phyloP scores from a whole-genome alignment of 1,140 invertebrate genomes.

The Monochamus saltuarius region DNA sequence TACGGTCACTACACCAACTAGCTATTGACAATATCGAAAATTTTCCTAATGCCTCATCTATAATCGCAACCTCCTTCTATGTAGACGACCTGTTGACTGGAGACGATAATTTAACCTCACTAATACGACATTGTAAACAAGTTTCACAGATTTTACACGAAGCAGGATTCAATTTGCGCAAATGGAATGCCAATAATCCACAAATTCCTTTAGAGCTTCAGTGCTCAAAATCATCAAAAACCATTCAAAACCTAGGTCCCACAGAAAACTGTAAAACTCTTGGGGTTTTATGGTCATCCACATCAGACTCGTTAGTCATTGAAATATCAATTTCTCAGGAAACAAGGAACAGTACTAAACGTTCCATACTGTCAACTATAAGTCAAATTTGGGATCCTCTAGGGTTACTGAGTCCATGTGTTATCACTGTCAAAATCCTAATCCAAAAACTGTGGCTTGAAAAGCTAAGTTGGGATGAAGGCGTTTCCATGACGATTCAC shows the following conservation, averaged over 20 bases:
- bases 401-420: slow-evolving; percentile 49
- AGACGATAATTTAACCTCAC: slow-evolving; percentile 28
- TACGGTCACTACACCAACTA: slow-evolving; percentile 42
- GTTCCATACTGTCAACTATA: slow-evolving; percentile 45
- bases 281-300: slow-evolving; percentile 16
- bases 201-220: slow-evolving; percentile 9
- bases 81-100: slow-evolving; percentile 54
- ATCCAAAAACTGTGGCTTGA: slow-evolving; percentile 13
- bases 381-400: slow-evolving; percentile 53
- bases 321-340: slow-evolving; percentile 20
- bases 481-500: neutral
- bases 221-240: slow-evolving; percentile 17
- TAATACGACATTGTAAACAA: slow-evolving; percentile 31
- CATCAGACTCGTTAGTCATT: neutral
- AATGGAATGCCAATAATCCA: slow-evolving; percentile 38
- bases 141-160: no score
- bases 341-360: slow-evolving; percentile 39
- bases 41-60: slow-evolving; percentile 34
- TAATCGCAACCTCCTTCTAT: slow-evolving; percentile 50
- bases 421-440: slow-evolving; percentile 20
- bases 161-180: slow-evolving; percentile 32
- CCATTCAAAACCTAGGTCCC: slow-evolving; percentile 10
- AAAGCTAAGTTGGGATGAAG: slow-evolving; percentile 10
- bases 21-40: slow-evolving; percentile 30
- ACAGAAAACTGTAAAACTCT: slow-evolving; percentile 31